phyloP scores from a whole-genome alignment of 1,140 invertebrate species.

The Octopus sinensis region DNA sequence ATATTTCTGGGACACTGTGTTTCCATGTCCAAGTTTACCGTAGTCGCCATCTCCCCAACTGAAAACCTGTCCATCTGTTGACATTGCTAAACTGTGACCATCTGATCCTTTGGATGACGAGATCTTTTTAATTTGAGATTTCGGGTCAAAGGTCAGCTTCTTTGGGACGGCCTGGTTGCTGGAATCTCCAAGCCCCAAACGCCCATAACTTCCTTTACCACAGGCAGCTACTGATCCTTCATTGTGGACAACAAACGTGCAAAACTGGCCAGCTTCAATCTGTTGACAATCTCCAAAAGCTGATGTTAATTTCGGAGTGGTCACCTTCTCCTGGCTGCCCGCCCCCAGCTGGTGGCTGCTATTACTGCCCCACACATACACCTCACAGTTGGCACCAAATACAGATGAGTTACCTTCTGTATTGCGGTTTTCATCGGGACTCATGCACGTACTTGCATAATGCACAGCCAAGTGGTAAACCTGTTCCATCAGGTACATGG shows the following conservation, averaged over 20 bases:
- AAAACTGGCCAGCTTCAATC: constrained; percentile 70
- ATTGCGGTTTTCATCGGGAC: constrained; percentile 46
- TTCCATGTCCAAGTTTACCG: constrained; percentile 90
- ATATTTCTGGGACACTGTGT: constrained; percentile 74
- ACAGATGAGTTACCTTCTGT: constrained; percentile 26
- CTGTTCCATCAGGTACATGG: constrained; percentile 63
- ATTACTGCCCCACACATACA: constrained; percentile 71
- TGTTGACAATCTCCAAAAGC: constrained; percentile 64
- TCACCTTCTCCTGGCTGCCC: constrained; percentile 65
- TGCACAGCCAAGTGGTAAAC: constrained; percentile 58
- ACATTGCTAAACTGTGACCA: constrained; percentile 90
- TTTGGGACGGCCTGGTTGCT: constrained; percentile 62
- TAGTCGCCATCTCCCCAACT: constrained; percentile 95
- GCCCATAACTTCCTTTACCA: constrained; percentile 65
- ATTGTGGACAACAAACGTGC: constrained; percentile 66
- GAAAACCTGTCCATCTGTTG: constrained; percentile 86
- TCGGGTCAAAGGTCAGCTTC: constrained; percentile 58
- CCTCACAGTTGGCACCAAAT: constrained; percentile 54
- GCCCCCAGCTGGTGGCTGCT: constrained; percentile 68
- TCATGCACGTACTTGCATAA: constrained; percentile 52
- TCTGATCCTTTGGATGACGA: constrained; percentile 67
- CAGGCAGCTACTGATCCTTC: constrained; percentile 65
- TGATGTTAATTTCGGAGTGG: constrained; percentile 63
- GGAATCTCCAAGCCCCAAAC: constrained; percentile 63
- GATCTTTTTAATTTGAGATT: constrained; percentile 53